Base-by-base conservation (phyloP, 2,113 vertebrate genomes). In the Sardina pilchardus region DNA sequence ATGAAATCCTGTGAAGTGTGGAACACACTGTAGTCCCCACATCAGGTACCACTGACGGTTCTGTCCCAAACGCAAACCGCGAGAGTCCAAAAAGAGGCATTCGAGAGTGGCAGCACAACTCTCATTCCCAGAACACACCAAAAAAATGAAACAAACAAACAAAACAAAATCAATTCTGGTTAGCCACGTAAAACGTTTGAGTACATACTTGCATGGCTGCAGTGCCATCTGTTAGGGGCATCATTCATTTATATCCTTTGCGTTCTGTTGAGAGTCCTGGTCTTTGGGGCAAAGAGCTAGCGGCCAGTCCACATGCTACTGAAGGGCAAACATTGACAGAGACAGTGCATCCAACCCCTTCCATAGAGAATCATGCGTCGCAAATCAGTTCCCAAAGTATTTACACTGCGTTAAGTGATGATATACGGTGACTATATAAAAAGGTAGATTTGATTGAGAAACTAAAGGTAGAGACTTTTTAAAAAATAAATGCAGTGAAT, bases 331-430 rank as follows among this genome's bases (percentile, higher is more conserved):
- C 71, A 34, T 78, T 78, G 71, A 78, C 63, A 67, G 63, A 67
- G 8, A 88, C 48, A 83, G 80, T 36, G 82, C 86, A 90, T 88
- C 88, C 75, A 67, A 81, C 82, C 83, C 83, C 86, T 80, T 81
- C 26, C 88, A 87, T 82, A 83, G 82, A 82, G 82, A 90, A 87
- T 93, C 94, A 93, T 93, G 94, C 91, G 82, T 90, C 90, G 42
- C 82, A 59, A 21, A 84, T 89, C 81, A 86, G 81, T 80, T 83
- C 80, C 71, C 71, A 78, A 78, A 39, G 71, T 78, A 78, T 78
- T 78, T 78, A 78, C 71, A 78, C 71, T 36, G 71, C 24, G n/a
- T 78, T 78, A 78, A 39, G 71, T 78, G 34, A 78, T 78, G 71
- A 34, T 78, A 17, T 14, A 78, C 71, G 39, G 16, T 78, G 26